Percentiles rank a stretch among this genome's conserved stretches.
Conservation (phyloP, 1,140 invertebrate species). For the Homalodisca vitripennis region DNA sequence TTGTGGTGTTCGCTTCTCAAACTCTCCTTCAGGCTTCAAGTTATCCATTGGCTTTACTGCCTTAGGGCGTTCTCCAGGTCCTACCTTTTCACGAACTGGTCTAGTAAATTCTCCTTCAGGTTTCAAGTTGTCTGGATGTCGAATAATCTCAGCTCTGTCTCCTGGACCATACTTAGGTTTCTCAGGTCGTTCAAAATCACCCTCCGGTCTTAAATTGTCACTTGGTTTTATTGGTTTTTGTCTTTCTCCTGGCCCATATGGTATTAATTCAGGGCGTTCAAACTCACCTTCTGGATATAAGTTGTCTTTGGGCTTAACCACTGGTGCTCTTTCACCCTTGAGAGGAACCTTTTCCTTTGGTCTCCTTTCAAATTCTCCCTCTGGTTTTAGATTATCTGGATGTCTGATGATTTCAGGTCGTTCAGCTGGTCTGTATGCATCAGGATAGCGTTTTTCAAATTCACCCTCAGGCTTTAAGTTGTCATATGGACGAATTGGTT, state of each 20-base stretch:
- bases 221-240: constrained; percentile 37
- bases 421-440: constrained; percentile 47
- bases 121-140: constrained; percentile 53
- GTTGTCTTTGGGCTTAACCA: constrained; percentile 50
- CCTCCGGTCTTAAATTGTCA: constrained; percentile 57
- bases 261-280: constrained; percentile 55
- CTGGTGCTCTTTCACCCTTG: constrained; percentile 43
- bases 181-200: constrained; percentile 51
- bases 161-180: constrained; percentile 46
- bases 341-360: constrained; percentile 51
- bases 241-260: constrained; percentile 39
- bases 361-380: constrained; percentile 59
- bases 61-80: constrained; percentile 47
- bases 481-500: constrained; percentile 50
- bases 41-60: constrained; percentile 49
- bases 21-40: constrained; percentile 63
- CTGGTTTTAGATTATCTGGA: constrained; percentile 55
- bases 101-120: constrained; percentile 56
- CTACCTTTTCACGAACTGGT: constrained; percentile 32
- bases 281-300: constrained; percentile 47
- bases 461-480: constrained; percentile 65
- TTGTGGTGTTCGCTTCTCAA: constrained; percentile 49
- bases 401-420: constrained; percentile 49
- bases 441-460: constrained; percentile 58
- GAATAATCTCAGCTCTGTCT: constrained; percentile 50